Evolutionary conservation across 1,140 invertebrate genomes (phyloP), one percentile per base, ranked within the genome.

Genomic region (Paramacrobiotus metropolitanus): DNA sequence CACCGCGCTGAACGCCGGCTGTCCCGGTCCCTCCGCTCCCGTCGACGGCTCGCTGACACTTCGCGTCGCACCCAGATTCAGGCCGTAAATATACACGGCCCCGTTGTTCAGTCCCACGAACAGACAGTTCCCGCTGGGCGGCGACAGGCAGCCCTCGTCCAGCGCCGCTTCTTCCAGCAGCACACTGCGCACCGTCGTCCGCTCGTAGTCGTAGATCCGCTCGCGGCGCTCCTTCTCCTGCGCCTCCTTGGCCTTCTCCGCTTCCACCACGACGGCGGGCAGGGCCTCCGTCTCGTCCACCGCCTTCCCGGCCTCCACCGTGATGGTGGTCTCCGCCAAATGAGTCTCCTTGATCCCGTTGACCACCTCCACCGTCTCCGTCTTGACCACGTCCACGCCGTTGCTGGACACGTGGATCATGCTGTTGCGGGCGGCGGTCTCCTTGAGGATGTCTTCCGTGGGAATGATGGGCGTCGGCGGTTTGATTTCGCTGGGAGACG

Each of bases 51-150:
- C 34, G n/a, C 86, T 85, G 3, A 90, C 77, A 44, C 77, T 78
- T n/a, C n/a, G n/a, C n/a, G n/a, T n/a, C n/a, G n/a, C n/a, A n/a
- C n/a, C n/a, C n/a, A n/a, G n/a, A n/a, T n/a, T n/a, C 63, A 93
- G 77, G n/a, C 85, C 87, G 73, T 89, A 89, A 2, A 89, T 83
- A 69, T 83, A 90, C 1, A 94, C 84, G 9, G 86, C 85, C 9
- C 88, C 89, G 68, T 85, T 87, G 70, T 94, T 94, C 1, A 91
- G 95, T 29, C 90, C 92, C 24, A 87, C 89, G 91, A 90, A 95
- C 34, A 96, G 72, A 2, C 34, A 40, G 34, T 9, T 9, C 34
- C n/a, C 9, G n/a, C 34, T 40, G 34, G 9, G 9, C 34, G 9
- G 9, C 34, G 34, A 40, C n/a, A n/a, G n/a, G n/a, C n/a, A n/a